These are phyloP conservation scores for Emmelina monodactyla DNA, from an alignment of 2,888 invertebrate species.

Conservation along the genomic window DNA sequence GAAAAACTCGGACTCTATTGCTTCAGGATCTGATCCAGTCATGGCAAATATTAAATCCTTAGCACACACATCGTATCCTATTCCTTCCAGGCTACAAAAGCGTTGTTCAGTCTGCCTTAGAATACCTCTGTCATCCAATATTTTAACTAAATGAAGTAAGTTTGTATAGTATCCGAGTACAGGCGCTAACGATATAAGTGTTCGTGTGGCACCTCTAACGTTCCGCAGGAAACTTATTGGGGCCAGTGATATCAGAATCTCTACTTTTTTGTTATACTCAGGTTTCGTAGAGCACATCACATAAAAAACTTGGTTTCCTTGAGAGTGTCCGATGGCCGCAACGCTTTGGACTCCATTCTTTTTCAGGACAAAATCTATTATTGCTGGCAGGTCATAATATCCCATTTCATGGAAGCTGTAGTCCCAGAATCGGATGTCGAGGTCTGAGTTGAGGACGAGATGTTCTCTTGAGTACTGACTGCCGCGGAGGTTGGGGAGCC, in stretches of 20 bases:
- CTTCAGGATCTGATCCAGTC: constrained; percentile 56
- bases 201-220: constrained; percentile 22
- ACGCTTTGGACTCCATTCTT: constrained; percentile 55
- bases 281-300: constrained; percentile 54
- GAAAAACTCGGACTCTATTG: constrained; percentile 54
- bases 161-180: constrained; percentile 34
- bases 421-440: constrained; percentile 44
- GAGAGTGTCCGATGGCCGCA: constrained; percentile 72
- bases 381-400: constrained; percentile 70
- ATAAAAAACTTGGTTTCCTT: constrained; percentile 65
- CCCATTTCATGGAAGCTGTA: constrained; percentile 75
- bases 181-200: constrained; percentile 25
- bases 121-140: constrained; percentile 17
- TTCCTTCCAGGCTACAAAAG: constrained; percentile 15
- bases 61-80: constrained; percentile 26
- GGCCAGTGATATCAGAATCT: constrained; percentile 53
- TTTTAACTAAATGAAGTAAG: constrained; percentile 25
- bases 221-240: constrained; percentile 58
- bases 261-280: constrained; percentile 63
- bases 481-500: constrained; percentile 55
- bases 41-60: constrained; percentile 28
- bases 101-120: constrained; percentile 6
- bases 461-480: constrained; percentile 66
- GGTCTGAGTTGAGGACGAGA: constrained; percentile 27
- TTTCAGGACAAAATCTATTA: constrained; percentile 33